Evolutionary conservation across 2,888 invertebrate species (phyloP).

Genomic region (Biston betularia): DNA sequence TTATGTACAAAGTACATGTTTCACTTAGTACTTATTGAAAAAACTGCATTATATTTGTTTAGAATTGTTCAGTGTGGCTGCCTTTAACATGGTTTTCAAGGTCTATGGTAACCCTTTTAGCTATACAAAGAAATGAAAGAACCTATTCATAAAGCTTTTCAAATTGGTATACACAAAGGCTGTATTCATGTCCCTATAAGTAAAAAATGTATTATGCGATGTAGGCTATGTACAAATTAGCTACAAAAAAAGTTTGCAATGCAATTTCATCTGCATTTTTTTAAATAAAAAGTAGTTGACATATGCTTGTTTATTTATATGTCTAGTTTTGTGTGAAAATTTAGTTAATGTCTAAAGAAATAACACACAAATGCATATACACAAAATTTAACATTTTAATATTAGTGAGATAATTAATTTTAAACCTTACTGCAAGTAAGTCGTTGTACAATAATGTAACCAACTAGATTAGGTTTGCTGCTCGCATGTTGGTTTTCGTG

Average conservation of each 20-base stretch:
- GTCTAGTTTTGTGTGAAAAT: too few species aligned
- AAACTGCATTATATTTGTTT: background rate
- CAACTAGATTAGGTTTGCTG: too few species aligned
- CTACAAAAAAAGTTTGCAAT: background rate
- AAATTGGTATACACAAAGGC: conserved; percentile 18
- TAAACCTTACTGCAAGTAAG: too few species aligned
- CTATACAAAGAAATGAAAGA: conserved; percentile 21
- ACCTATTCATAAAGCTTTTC: conserved; percentile 23
- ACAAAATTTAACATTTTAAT: too few species aligned
- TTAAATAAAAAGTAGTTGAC: too few species aligned
- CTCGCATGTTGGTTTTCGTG: too few species aligned
- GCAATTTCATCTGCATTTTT: too few species aligned
- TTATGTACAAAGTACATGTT: background rate
- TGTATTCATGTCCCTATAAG: conserved; percentile 3
- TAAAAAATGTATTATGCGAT: background rate
- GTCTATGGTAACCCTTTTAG: conserved; percentile 16
- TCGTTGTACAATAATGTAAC: too few species aligned
- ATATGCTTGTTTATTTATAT: too few species aligned
- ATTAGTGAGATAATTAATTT: too few species aligned
- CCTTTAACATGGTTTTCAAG: conserved; percentile 17
- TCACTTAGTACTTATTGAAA: background rate
- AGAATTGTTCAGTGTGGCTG: background rate
- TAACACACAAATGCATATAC: too few species aligned
- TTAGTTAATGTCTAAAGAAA: too few species aligned
- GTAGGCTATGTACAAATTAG: background rate